Percentiles rank a stretch among this genome's conserved stretches.
These are phyloP conservation scores for Artemia sp. DNA, from an alignment of 2,888 invertebrate genomes.

Conservation along the genomic window DNA sequence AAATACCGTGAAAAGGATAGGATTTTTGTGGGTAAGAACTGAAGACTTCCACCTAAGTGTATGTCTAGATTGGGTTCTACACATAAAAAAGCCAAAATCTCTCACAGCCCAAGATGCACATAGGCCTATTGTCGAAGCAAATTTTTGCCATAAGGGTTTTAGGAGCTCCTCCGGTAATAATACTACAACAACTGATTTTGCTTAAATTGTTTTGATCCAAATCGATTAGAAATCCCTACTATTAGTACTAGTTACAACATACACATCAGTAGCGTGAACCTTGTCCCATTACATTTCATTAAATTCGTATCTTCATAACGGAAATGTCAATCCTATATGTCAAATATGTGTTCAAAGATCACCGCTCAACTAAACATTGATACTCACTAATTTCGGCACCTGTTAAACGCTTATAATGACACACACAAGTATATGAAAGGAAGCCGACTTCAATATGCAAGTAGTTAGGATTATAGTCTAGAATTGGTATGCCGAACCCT, in stretches of 20 bases:
- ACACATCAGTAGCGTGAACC: slow-evolving; percentile 11
- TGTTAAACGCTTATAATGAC: background rate
- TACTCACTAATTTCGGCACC: background rate
- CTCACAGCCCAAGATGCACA: no score
- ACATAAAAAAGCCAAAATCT: no score
- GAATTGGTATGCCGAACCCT: background rate
- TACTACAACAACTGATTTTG: background rate
- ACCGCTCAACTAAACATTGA: background rate
- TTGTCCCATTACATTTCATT: slow-evolving; percentile 9
- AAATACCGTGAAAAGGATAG: no score
- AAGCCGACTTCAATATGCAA: slow-evolving; percentile 1
- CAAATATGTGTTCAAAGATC: slow-evolving; percentile 12
- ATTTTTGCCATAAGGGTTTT: no score
- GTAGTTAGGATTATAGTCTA: background rate
- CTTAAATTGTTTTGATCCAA: no score
- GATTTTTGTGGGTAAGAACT: no score
- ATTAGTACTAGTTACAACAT: background rate
- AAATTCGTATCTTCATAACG: background rate
- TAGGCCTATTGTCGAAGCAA: no score
- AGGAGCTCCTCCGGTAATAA: no score
- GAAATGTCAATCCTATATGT: slow-evolving; percentile 10
- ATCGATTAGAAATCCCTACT: no score
- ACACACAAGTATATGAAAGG: background rate
- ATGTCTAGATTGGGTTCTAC: no score
- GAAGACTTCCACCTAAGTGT: no score